Conservation (phyloP, 2,113 vertebrate genomes). For the Lipotes vexillifer region DNA sequence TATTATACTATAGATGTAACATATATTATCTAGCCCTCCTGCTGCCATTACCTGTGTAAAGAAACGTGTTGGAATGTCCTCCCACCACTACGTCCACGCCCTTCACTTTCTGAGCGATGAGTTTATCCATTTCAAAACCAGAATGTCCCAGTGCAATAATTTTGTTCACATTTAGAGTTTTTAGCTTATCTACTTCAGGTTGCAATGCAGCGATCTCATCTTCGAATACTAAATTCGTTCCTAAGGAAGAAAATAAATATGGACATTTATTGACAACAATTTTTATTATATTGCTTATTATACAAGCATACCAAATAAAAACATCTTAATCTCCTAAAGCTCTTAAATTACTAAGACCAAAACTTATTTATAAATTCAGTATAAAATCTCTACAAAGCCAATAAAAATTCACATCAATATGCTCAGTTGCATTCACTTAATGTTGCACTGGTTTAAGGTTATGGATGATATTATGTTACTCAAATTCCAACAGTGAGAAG, state of each 20-base stretch:
- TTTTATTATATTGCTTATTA: not conserved
- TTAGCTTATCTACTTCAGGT: conserved; percentile 86
- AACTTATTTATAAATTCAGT: not conserved
- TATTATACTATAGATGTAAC: not conserved
- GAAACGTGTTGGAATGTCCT: conserved; percentile 95
- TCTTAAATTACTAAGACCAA: conserved; percentile 1
- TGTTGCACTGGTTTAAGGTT: not conserved
- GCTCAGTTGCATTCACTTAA: not conserved
- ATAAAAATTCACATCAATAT: not conserved
- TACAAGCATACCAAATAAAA: not conserved
- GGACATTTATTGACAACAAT: not conserved
- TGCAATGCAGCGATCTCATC: conserved; percentile 89
- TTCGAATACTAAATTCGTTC: conserved; percentile 85
- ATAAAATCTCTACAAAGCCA: not conserved
- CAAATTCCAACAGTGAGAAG: not conserved
- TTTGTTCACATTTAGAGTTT: conserved; percentile 86
- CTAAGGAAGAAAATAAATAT: conserved; percentile 72
- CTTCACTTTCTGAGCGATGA: conserved; percentile 88
- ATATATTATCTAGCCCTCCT: not conserved
- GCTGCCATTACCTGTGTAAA: conserved; percentile 88
- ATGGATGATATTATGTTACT: not conserved
- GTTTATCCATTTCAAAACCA: conserved; percentile 87
- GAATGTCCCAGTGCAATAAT: conserved; percentile 96
- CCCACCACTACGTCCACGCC: conserved; percentile 94
- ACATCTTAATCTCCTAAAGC: not conserved